phyloP scores from a whole-genome alignment of 2,797 vertebrate genomes.

The Gymnothorax javanicus region DNA sequence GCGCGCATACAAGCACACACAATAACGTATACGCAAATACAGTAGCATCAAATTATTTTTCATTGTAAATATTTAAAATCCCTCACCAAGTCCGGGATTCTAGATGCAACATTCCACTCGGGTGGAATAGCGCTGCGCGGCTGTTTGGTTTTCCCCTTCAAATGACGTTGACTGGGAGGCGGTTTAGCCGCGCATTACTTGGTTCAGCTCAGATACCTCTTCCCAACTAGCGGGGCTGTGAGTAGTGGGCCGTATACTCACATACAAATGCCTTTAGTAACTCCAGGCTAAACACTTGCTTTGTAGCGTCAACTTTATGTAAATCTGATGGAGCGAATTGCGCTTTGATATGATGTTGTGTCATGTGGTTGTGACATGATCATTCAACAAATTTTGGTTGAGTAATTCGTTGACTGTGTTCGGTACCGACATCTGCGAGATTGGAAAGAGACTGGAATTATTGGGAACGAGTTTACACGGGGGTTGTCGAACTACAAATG shows the following conservation, averaged over 20 bases:
- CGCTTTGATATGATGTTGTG: not conserved
- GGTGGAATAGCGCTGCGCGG: not conserved
- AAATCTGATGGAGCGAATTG: not conserved
- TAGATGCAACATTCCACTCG: constrained; percentile 10
- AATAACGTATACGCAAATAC: not conserved
- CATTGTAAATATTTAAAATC: not conserved
- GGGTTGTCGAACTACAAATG: too few species aligned
- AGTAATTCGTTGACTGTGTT: not conserved
- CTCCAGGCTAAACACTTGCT: not conserved
- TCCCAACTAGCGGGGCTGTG: not conserved
- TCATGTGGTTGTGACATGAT: not conserved
- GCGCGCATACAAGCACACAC: constrained; percentile 42
- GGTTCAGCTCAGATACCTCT: not conserved
- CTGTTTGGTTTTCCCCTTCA: not conserved
- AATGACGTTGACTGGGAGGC: constrained; percentile 5
- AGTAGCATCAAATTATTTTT: not conserved
- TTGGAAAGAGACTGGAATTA: not conserved
- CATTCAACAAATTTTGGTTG: not conserved
- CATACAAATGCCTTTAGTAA: not conserved
- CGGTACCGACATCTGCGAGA: too few species aligned
- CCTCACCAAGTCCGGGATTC: not conserved
- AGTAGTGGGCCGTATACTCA: not conserved
- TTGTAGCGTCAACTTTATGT: not conserved
- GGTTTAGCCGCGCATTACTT: not conserved
- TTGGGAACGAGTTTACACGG: too few species aligned